phyloP scores from a whole-genome alignment of 2,888 invertebrate species.

The Stenurella melanura region DNA sequence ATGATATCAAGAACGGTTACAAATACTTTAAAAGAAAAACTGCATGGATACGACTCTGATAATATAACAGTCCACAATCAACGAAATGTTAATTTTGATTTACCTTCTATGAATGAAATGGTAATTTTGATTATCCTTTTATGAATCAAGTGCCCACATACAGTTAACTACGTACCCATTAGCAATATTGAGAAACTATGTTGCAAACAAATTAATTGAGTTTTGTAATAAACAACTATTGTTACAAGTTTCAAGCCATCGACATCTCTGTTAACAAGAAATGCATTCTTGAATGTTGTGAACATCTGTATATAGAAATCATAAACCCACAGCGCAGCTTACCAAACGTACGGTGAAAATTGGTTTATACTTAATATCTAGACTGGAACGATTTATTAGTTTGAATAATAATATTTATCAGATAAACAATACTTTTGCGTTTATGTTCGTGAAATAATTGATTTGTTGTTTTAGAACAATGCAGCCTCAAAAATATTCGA shows the following conservation, averaged over 20 bases:
- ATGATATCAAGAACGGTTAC: too few species aligned
- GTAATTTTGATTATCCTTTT: constrained; percentile 28
- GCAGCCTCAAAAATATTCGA: not conserved
- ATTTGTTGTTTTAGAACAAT: not conserved
- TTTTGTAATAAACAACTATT: not conserved
- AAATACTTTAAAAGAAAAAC: not conserved
- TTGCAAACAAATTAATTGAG: constrained; percentile 7
- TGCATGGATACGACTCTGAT: constrained; percentile 5
- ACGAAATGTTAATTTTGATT: constrained; percentile 19
- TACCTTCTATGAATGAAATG: constrained; percentile 9
- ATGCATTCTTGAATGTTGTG: not conserved
- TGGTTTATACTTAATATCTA: not conserved
- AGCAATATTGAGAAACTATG: not conserved
- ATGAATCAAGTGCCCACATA: constrained; percentile 20
- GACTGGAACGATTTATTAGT: not conserved
- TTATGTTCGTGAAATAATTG: not conserved
- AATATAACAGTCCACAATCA: constrained; percentile 18
- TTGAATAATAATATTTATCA: not conserved
- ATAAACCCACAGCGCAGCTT: not conserved
- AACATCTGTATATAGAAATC: not conserved
- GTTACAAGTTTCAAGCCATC: not conserved
- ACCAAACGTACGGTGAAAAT: not conserved
- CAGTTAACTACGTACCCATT: constrained; percentile 19
- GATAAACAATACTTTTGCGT: not conserved
- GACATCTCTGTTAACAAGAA: not conserved